These are phyloP conservation scores for Acleris laterana DNA, from an alignment of 2,888 invertebrate genomes.

Conservation along the genomic window DNA sequence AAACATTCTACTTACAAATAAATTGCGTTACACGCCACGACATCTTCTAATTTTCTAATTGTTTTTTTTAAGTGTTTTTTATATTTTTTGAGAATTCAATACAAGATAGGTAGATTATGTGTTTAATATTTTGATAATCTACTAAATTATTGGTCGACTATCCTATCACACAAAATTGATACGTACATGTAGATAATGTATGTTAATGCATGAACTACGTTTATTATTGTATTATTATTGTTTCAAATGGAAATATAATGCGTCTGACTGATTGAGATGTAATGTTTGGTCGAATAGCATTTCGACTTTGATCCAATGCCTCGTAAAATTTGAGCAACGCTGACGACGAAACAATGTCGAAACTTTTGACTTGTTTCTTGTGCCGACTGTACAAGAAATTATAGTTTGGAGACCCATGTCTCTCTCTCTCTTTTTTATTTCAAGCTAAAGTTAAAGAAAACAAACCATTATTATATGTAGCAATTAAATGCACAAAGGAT, in stretches of 20 bases:
- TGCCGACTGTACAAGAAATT: too few relatives aligned
- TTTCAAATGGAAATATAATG: too few relatives aligned
- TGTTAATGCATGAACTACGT: neutral
- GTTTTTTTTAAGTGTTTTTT: constrained; percentile 1
- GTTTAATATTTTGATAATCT: constrained; percentile 47
- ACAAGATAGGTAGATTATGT: neutral
- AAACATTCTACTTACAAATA: constrained; percentile 28
- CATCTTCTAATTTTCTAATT: constrained; percentile 19
- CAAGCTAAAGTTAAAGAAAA: too few relatives aligned
- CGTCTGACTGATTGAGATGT: too few relatives aligned
- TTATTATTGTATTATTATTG: neutral
- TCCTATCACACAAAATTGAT: constrained; percentile 77
- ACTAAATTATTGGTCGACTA: constrained; percentile 75
- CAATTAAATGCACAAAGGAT: too few relatives aligned
- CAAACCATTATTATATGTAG: too few relatives aligned
- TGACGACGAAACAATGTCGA: neutral
- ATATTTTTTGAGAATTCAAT: constrained; percentile 9
- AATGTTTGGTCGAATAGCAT: too few relatives aligned
- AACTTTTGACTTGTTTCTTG: neutral
- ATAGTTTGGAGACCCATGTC: too few relatives aligned
- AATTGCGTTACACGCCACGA: constrained; percentile 33
- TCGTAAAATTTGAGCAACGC: neutral
- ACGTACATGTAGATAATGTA: constrained; percentile 55
- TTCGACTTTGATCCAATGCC: too few relatives aligned
- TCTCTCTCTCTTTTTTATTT: too few relatives aligned